These are phyloP conservation scores for Lasioglossum morio DNA, from an alignment of 2,888 invertebrate species.

Conservation along the genomic window DNA sequence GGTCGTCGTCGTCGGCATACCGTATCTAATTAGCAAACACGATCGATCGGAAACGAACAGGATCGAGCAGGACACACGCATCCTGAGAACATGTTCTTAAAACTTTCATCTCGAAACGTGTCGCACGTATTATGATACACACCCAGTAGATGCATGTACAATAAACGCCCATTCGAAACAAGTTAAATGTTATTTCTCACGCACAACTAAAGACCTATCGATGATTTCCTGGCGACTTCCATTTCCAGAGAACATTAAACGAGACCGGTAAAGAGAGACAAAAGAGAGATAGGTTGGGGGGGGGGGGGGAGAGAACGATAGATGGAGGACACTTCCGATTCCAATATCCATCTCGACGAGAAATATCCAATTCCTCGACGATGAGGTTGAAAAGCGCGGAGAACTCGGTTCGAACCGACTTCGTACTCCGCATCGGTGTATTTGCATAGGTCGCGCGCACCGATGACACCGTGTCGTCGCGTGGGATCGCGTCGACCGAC, in stretches of 20 bases:
- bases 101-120: background rate
- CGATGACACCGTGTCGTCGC: constrained; percentile 48
- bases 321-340: constrained; percentile 41
- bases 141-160: background rate
- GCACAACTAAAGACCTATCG: constrained; percentile 35
- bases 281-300: background rate
- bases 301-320: background rate
- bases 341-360: constrained; percentile 46
- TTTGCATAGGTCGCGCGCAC: constrained; percentile 49
- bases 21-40: background rate
- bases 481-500: constrained; percentile 43
- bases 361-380: constrained; percentile 33
- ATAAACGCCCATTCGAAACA: constrained; percentile 8
- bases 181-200: constrained; percentile 31
- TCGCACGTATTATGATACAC: background rate
- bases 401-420: background rate
- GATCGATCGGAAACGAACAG: background rate
- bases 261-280: background rate
- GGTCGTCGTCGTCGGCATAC: background rate
- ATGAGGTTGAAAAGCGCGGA: background rate
- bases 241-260: constrained; percentile 31
- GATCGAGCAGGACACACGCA: background rate
- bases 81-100: background rate
- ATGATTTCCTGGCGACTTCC: constrained; percentile 55
- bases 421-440: background rate